phyloP scores from a whole-genome alignment of 2,797 vertebrate genomes.

The Australoheros facetus region DNA sequence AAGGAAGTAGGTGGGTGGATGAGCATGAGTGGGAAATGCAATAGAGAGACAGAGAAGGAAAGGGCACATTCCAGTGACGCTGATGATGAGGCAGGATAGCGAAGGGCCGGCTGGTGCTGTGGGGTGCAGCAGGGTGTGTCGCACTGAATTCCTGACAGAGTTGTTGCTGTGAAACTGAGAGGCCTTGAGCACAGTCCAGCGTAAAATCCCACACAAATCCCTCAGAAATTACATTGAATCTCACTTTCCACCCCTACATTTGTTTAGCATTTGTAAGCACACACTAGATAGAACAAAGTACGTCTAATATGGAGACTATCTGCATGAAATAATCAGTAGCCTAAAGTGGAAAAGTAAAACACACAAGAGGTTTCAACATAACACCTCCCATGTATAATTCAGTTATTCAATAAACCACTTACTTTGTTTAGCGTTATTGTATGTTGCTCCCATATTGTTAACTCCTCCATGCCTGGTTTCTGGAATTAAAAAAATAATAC shows the following conservation, averaged over 20 bases:
- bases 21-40: slow-evolving; percentile 26
- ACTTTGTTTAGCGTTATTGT: slow-evolving; percentile 90
- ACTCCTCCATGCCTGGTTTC: slow-evolving; percentile 91
- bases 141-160: slow-evolving; percentile 60
- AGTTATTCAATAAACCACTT: slow-evolving; percentile 55
- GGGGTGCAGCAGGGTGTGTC: slow-evolving; percentile 73
- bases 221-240: slow-evolving; percentile 11
- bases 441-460: slow-evolving; percentile 96
- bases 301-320: no score
- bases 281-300: no score
- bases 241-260: neutral
- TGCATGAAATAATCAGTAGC: no score
- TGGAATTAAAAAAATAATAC: slow-evolving; percentile 40
- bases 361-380: accelerated
- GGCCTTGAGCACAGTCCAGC: slow-evolving; percentile 7
- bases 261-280: neutral
- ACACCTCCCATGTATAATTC: neutral
- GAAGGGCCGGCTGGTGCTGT: slow-evolving; percentile 35
- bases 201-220: slow-evolving; percentile 14
- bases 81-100: slow-evolving; percentile 38
- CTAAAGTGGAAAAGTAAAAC: neutral
- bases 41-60: slow-evolving; percentile 36
- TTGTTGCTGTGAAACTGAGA: slow-evolving; percentile 47
- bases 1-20: slow-evolving; percentile 8
- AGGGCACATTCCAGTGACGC: slow-evolving; percentile 63